Evolutionary conservation across 2,888 invertebrate species (phyloP).

Genomic region (Megaustenia siamemsis): DNA sequence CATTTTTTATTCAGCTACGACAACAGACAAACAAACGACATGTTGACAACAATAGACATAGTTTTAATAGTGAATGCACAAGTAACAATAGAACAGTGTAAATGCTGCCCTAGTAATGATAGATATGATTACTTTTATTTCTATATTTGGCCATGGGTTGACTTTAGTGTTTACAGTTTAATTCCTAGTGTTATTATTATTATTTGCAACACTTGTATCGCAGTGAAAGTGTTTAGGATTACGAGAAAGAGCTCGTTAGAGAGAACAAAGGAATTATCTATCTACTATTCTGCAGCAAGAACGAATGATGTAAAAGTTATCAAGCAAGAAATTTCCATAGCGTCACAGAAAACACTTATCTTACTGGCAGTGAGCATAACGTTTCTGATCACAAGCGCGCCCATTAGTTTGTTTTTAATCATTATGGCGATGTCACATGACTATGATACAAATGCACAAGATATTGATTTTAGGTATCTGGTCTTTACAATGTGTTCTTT

Average conservation of each 20-base stretch:
- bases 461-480: not conserved
- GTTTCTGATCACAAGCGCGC: conserved; percentile 65
- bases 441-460: too few species aligned
- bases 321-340: not conserved
- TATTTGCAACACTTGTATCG: conserved; percentile 67
- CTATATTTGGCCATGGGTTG: conserved; percentile 72
- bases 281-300: too few species aligned
- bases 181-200: conserved; percentile 70
- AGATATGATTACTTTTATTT: conserved; percentile 60
- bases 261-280: not conserved
- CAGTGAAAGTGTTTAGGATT: conserved; percentile 50
- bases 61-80: too few species aligned
- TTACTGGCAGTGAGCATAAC: conserved; percentile 67
- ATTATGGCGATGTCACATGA: conserved; percentile 60
- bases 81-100: not conserved
- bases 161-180: conserved; percentile 67
- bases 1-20: conserved; percentile 66
- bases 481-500: conserved; percentile 25
- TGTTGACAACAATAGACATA: too few species aligned
- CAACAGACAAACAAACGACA: too few species aligned
- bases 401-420: conserved; percentile 65
- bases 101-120: conserved; percentile 53
- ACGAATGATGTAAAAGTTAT: not conserved
- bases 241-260: conserved; percentile 21
- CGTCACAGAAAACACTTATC: conserved; percentile 69